Base-by-base conservation (phyloP, 2,797 vertebrate genomes). In the Antennarius maculatus region DNA sequence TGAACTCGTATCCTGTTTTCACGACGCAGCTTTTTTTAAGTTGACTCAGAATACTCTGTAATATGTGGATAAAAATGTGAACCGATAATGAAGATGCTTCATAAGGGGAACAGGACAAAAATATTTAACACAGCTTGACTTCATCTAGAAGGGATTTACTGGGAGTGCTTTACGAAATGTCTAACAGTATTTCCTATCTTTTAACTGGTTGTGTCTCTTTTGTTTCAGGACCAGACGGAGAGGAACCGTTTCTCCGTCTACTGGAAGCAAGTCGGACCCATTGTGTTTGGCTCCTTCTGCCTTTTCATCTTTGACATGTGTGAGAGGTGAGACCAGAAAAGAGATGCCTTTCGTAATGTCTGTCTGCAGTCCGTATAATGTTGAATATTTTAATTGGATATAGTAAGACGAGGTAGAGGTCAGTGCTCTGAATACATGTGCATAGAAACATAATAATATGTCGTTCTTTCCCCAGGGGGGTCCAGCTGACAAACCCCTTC, bases 221-320 rank as follows among this genome's bases (percentile, higher is more conserved):
- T 60, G n/a, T 68, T 13, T 51, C 82, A 99, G 97, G 98, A 99
- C 81, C 96, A 99, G 85, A 95, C 88, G 0, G 96, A 98, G 83
- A 95, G 97, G 79, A 99, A 99, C 65, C 95, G 91, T 43, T 95
- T 99, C 70, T 95, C 96, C 0, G 93, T 97, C 5, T 99, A 99
- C 84, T 98, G 97, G 98, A 99, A 98, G 80, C 97, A 99, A 86
- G 97, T 99, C 0, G 96, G 94, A 28, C 97, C 97, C 27, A 97
- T 99, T 0, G 96, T 95, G 15, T 96, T 99, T 28, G 98, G 98
- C 56, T 96, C 98, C 53, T 96, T 97, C 88, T 99, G 97, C 83
- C 96, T 99, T 61, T 99, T 99, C 85, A 93, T 97, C 86, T 99
- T 99, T 1, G 98, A 99, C 81, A 98, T 99, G 96, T 98, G 97